Evolutionary conservation across 2,888 invertebrate genomes (phyloP).

Genomic region (Pristionchus entomophagus): DNA sequence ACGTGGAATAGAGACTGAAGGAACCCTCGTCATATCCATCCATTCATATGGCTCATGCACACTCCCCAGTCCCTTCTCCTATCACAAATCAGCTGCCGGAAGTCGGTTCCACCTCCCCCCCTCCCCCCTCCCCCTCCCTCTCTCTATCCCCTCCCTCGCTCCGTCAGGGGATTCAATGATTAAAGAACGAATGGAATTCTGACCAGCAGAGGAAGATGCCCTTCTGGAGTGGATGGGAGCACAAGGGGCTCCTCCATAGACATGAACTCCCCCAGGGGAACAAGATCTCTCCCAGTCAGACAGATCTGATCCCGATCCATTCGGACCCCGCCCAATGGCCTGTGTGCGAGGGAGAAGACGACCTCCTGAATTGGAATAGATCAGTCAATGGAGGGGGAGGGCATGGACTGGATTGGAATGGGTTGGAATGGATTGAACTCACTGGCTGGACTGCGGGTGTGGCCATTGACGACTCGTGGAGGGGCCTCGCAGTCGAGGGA

Average conservation of each 20-base stretch:
- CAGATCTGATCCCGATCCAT: constrained; percentile 65
- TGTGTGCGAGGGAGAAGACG: constrained; percentile 56
- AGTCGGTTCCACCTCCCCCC: background rate
- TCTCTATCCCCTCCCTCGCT: constrained; percentile 7
- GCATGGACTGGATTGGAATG: background rate
- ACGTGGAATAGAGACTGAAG: constrained; percentile 15
- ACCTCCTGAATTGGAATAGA: constrained; percentile 52
- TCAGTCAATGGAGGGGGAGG: background rate
- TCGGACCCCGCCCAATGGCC: constrained; percentile 33
- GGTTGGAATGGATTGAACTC: background rate
- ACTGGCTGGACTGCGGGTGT: constrained; percentile 57
- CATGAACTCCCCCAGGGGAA: constrained; percentile 53
- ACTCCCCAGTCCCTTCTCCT: background rate
- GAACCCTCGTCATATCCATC: background rate
- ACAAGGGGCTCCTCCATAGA: background rate
- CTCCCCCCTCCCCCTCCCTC: background rate
- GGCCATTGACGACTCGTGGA: constrained; percentile 56
- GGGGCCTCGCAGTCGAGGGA: constrained; percentile 75
- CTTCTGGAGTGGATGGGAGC: constrained; percentile 53
- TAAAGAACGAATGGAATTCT: background rate
- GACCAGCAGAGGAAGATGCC: constrained; percentile 58
- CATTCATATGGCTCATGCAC: background rate
- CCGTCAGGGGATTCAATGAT: background rate
- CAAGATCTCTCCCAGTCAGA: constrained; percentile 67
- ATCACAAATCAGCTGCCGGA: constrained; percentile 31